phyloP scores from a whole-genome alignment of 2,888 invertebrate species.

The Cataglyphis altisquamis region DNA sequence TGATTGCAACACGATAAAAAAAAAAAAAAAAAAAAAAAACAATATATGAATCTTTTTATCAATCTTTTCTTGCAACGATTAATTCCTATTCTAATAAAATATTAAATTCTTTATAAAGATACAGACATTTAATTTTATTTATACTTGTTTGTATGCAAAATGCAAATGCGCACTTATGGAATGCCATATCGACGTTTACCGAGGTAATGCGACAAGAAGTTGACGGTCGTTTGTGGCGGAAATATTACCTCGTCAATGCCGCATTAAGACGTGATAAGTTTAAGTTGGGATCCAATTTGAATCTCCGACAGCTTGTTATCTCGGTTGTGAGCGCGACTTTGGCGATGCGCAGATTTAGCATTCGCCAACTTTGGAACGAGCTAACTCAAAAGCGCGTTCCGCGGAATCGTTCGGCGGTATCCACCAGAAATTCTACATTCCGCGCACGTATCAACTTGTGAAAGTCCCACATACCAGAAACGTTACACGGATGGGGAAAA shows the following conservation, averaged over 20 bases:
- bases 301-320: constrained; percentile 65
- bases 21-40: too few relatives aligned
- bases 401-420: constrained; percentile 47
- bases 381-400: constrained; percentile 62
- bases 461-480: constrained; percentile 45
- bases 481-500: constrained; percentile 17
- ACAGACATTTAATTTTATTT: not conserved
- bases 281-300: constrained; percentile 66
- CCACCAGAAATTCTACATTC: constrained; percentile 66
- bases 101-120: not conserved
- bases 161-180: not conserved
- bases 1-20: not conserved
- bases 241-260: constrained; percentile 49
- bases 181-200: constrained; percentile 30
- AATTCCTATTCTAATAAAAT: not conserved
- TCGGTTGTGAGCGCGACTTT: constrained; percentile 66
- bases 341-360: constrained; percentile 72
- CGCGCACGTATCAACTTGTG: constrained; percentile 62
- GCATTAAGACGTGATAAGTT: constrained; percentile 51
- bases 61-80: not conserved
- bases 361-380: constrained; percentile 65
- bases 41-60: not conserved
- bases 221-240: constrained; percentile 14
- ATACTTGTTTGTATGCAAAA: not conserved
- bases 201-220: not conserved